A percentile compares a stretch with the other conserved stretches of the same genome.
Evolutionary conservation across 2,888 invertebrate species (phyloP).

Genomic region (Eurois occulta): DNA sequence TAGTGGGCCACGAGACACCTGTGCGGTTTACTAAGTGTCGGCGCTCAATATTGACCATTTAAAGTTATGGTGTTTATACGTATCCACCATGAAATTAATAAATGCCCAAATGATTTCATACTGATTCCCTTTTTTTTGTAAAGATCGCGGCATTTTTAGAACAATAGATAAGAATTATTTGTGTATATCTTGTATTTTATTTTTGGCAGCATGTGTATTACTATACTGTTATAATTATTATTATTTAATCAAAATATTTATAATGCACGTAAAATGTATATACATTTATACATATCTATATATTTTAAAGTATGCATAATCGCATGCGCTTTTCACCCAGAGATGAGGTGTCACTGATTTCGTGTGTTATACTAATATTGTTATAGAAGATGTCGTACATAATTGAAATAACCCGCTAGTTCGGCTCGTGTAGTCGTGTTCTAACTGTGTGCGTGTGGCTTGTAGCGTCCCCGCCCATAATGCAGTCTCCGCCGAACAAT

Average conservation of each 20-base stretch:
- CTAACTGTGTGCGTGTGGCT: conserved; percentile 87
- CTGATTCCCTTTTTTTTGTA: conserved; percentile 12
- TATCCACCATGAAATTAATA: conserved; percentile 58
- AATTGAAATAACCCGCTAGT: conserved; percentile 67
- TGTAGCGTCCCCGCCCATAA: conserved; percentile 96
- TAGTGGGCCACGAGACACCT: conserved; percentile 73
- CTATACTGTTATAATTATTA: background rate
- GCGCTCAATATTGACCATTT: conserved; percentile 60
- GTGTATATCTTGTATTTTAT: conserved; percentile 8
- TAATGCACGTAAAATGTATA: background rate
- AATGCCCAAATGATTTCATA: conserved; percentile 37
- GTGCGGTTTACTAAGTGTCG: conserved; percentile 71
- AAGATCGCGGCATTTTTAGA: conserved; percentile 1
- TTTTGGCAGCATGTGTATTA: conserved; percentile 35
- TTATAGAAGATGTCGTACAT: conserved; percentile 28
- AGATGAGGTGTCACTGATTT: conserved; percentile 41
- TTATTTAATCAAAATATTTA: background rate
- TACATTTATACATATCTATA: background rate
- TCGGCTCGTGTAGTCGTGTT: conserved; percentile 65
- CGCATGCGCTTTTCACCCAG: conserved; percentile 61
- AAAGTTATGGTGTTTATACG: conserved; percentile 58
- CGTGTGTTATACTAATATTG: conserved; percentile 46
- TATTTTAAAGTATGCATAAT: conserved; percentile 11
- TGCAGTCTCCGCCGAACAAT: conserved; percentile 96
- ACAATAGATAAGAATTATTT: background rate